Percentiles rank a stretch among this genome's conserved stretches.
Evolutionary conservation across 2,888 invertebrate species (phyloP).

Genomic region (Parelbella ahira): DNA sequence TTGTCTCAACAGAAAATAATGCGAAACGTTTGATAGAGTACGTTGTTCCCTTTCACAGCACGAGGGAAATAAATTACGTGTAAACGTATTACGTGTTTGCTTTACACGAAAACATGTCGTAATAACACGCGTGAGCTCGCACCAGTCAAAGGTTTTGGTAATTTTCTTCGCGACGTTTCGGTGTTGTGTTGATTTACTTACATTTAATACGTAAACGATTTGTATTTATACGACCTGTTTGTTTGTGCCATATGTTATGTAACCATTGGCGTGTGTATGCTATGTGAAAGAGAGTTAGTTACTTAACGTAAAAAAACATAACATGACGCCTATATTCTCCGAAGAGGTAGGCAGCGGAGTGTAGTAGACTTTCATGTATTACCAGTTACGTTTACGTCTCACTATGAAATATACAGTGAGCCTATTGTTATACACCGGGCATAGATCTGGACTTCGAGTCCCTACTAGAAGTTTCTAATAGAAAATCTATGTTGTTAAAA

Average conservation of each 20-base stretch:
- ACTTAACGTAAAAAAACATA: too few relatives aligned
- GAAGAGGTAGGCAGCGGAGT: too few relatives aligned
- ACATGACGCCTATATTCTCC: too few relatives aligned
- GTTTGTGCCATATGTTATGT: not conserved
- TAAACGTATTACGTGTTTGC: slow-evolving; percentile 17
- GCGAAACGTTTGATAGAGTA: slow-evolving; percentile 13
- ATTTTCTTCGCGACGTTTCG: slow-evolving; percentile 18
- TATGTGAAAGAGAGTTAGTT: too few relatives aligned
- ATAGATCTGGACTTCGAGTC: too few relatives aligned
- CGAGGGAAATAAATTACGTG: slow-evolving; percentile 19
- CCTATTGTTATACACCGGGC: too few relatives aligned
- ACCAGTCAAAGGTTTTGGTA: slow-evolving; percentile 21
- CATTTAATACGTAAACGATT: slow-evolving; percentile 15
- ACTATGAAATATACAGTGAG: too few relatives aligned
- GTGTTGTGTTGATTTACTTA: slow-evolving; percentile 16
- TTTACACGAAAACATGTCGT: slow-evolving; percentile 24
- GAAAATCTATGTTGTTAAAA: too few relatives aligned
- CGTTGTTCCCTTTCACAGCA: slow-evolving; percentile 20
- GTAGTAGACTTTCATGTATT: too few relatives aligned
- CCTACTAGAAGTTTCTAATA: too few relatives aligned
- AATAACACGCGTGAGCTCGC: slow-evolving; percentile 22
- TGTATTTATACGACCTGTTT: not conserved
- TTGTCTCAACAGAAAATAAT: slow-evolving; percentile 12
- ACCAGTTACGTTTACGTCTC: too few relatives aligned
- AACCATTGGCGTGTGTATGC: too few relatives aligned